Evolutionary conservation across 2,888 invertebrate species (phyloP).

Genomic region (Parnassius glacialis): DNA sequence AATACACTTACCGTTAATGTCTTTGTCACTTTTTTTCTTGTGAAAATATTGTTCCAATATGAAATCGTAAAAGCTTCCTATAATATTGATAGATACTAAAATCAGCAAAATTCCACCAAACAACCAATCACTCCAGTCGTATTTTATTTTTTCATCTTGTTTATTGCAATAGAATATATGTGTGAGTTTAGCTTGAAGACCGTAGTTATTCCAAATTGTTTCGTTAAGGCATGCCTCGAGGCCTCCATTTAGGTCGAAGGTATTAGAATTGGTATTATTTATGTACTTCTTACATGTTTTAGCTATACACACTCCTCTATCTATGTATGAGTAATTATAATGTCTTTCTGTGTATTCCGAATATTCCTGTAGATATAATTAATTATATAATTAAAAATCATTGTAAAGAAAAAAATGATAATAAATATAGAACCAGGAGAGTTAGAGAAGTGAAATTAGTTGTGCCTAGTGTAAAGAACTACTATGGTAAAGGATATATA

Average conservation of each 20-base stretch:
- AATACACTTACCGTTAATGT: constrained; percentile 21
- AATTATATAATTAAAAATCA: neutral
- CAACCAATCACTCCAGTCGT: constrained; percentile 11
- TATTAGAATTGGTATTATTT: neutral
- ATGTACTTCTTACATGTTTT: constrained; percentile 32
- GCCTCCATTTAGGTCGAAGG: constrained; percentile 28
- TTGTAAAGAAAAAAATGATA: too few species aligned
- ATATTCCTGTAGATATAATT: constrained; percentile 37
- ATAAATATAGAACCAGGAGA: too few species aligned
- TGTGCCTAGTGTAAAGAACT: too few species aligned
- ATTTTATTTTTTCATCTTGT: neutral
- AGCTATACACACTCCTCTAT: constrained; percentile 40
- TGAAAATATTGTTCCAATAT: neutral
- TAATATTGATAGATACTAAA: constrained; percentile 33
- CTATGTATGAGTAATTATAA: constrained; percentile 40
- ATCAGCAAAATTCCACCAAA: constrained; percentile 17
- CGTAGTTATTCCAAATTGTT: constrained; percentile 33
- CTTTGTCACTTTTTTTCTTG: neutral
- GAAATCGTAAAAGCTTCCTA: constrained; percentile 36
- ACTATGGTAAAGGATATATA: too few species aligned
- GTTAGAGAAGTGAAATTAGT: too few species aligned
- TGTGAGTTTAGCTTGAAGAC: constrained; percentile 32
- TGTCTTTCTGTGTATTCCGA: constrained; percentile 36
- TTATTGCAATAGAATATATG: constrained; percentile 28
- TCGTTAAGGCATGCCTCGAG: constrained; percentile 41